Evolutionary conservation across 2,888 invertebrate genomes (phyloP), one percentile per base, ranked within the genome.

Genomic region (Odontomyia ornata): DNA sequence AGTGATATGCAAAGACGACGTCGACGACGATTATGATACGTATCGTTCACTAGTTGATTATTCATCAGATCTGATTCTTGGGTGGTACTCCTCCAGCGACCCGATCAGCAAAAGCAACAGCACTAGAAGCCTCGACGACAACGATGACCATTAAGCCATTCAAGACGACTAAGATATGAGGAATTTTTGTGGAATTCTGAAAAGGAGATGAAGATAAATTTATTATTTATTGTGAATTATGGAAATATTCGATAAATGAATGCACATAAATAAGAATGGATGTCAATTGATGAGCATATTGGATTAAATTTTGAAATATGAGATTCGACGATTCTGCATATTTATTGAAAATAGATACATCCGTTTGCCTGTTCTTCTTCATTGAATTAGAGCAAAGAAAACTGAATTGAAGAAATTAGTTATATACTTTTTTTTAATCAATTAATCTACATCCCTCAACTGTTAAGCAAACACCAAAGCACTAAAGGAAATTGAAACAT

Each of bases 11-110:
- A 69, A 47, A 28, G 69, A 46, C 69, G 69, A 36, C 69, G 69
- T 27, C 69, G 69, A 69, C 46, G 73, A 73, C 43, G 57, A 57
- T 73, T 57, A 57, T 73, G 60, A 73, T 43, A 15, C 43, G 73
- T 60, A 57, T 15, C 69, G 47, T 57, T 27, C 60, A 60, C 57
- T 13, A 73, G 23, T 73, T 57, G 43, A 36, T 25, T 73, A 73
- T 73, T 73, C 73, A 73, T 73, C 73, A 73, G 73, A 73, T 57
- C 60, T 52, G 57, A 43, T 57, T 57, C 57, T 60, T 73, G 57
- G 57, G 25, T 60, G 73, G 60, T 36, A 47, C 27, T 13, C 25
- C 36, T 3, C 9, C 65, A 65, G 21, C 36, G 9, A 36, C 65
- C n/a, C 21, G 30, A 65, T n/a, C 65, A 13, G 1, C 56, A 56